A percentile compares a stretch with the other conserved stretches of the same genome.
Conservation (phyloP, 2,888 invertebrate species). For the Beris chalybata region DNA sequence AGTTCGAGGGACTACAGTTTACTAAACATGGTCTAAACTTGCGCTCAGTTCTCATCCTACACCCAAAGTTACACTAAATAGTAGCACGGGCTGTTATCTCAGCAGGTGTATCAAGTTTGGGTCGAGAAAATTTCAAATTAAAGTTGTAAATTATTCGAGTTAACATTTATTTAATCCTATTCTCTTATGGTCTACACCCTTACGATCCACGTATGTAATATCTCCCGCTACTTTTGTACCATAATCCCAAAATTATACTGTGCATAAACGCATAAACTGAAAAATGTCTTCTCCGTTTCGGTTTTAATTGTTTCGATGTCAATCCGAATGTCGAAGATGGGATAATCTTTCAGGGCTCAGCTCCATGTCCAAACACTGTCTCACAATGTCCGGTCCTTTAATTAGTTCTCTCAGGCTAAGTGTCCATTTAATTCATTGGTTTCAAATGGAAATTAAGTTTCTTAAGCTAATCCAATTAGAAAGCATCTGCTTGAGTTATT, state of each 20-base stretch:
- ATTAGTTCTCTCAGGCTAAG: conserved; percentile 31
- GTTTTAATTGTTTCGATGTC: conserved; percentile 31
- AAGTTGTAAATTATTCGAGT: too few species aligned
- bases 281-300: conserved; percentile 27
- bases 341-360: conserved; percentile 30
- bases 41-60: too few species aligned
- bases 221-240: conserved; percentile 4
- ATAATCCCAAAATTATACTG: conserved; percentile 25
- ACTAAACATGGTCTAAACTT: too few species aligned
- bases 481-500: conserved; percentile 36
- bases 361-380: conserved; percentile 23
- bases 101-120: too few species aligned
- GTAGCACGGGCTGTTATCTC: too few species aligned
- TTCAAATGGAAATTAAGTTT: conserved; percentile 34
- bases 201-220: too few species aligned
- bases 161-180: too few species aligned
- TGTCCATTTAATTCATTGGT: conserved; percentile 32
- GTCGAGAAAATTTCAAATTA: too few species aligned
- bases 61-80: too few species aligned
- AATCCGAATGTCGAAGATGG: conserved; percentile 27
- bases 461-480: conserved; percentile 36
- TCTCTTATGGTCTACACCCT: too few species aligned
- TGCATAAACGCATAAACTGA: conserved; percentile 21
- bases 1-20: too few species aligned
- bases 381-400: conserved; percentile 23